Evolutionary conservation across 1,140 invertebrate genomes (phyloP), one percentile per base, ranked within the genome.

Genomic region (Drosophila funebris): DNA sequence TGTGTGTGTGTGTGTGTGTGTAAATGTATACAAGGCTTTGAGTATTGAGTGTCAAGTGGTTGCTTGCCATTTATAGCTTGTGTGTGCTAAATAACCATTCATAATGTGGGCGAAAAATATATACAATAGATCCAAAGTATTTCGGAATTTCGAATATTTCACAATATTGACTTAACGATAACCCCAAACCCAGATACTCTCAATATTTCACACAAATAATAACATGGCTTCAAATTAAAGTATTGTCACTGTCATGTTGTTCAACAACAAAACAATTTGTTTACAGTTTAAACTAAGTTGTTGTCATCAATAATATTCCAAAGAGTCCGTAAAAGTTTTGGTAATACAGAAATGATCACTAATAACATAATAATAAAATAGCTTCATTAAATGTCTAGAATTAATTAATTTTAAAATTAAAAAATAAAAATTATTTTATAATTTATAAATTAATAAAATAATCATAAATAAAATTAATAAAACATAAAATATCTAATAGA

Each of bases 11-110:
- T 37, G 7, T 27, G 1, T 61, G 31, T 13, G 5, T 36, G 31
- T 37, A 9, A 29, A 7, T 41, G 22, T 63, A 33, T 63, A 48
- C 18, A 18, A 43, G 44, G 56, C 27, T 14, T 58, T 48, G 64
- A 24, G 64, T 31, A 58, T 60, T 58, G 43, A 50, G 56, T 68
- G 64, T 68, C 64, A 68, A 68, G 64, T 68, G 56, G 41, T 56
- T 53, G 58, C 46, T 31, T 36, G 31, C 16, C 43, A 58, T 36
- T 46, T 33, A 33, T 29, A 29, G 18, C 39, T 44, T 31, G 58
- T 46, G 58, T 46, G 41, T 56, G 41, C 36, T 22, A 52, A 69
- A 62, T 46, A 69, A 62, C 27, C 66, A 69, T 69, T 62, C 60
- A 41, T 39, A 58, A 39, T 58, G 63, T 46, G 54, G 63, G 22